Conservation (phyloP, 2,113 vertebrate species). For the Rousettus leschenaultii region DNA sequence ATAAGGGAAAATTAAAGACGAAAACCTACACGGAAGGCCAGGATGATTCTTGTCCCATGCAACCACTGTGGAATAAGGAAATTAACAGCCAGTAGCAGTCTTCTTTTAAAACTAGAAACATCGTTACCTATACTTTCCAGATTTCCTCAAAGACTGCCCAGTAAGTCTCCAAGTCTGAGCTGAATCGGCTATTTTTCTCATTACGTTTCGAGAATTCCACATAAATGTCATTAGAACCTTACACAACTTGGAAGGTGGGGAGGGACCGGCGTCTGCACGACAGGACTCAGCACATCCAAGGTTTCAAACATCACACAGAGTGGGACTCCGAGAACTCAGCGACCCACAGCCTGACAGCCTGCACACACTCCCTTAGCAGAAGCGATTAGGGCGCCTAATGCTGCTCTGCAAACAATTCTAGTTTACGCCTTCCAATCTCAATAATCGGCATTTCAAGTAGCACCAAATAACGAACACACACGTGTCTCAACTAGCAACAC, state of each 20-base stretch:
- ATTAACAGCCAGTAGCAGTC: not conserved
- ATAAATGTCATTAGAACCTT: not conserved
- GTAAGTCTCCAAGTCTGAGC: not conserved
- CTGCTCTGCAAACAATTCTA: not conserved
- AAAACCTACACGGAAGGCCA: not conserved
- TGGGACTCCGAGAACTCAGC: not conserved
- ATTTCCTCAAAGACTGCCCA: not conserved
- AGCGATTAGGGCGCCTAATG: not conserved
- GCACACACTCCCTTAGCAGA: not conserved
- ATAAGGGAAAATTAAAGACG: conserved; percentile 31
- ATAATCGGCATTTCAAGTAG: not conserved
- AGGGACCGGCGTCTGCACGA: not conserved
- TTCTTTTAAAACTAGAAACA: not conserved
- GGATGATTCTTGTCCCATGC: not conserved
- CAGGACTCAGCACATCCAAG: not conserved
- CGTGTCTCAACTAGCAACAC: not conserved
- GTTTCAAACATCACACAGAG: not conserved
- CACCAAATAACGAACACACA: not conserved
- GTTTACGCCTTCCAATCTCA: not conserved
- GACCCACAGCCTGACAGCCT: fast-evolving
- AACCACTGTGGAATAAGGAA: not conserved
- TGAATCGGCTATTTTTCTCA: not conserved
- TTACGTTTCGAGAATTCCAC: not conserved
- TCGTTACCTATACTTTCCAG: not conserved
- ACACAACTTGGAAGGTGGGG: not conserved